These are phyloP conservation scores for Peucedramus taeniatus DNA, from an alignment of 2,113 vertebrate species.

Conservation along the genomic window DNA sequence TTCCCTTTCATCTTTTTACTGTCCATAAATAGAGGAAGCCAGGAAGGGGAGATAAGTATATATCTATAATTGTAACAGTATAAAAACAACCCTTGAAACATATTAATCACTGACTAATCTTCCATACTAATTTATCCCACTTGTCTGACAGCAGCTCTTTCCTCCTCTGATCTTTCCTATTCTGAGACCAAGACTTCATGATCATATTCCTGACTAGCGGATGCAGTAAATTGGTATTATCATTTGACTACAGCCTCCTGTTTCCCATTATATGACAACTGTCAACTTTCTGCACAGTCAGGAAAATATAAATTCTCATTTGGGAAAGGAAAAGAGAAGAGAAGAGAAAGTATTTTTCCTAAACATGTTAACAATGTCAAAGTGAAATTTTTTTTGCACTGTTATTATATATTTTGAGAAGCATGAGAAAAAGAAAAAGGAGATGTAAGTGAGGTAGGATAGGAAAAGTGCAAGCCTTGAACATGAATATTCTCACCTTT, in stretches of 20 bases:
- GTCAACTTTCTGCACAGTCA: background rate
- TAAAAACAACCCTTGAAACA: conserved; percentile 51
- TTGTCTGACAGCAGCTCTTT: conserved; percentile 43
- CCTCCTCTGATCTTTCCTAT: conserved; percentile 45
- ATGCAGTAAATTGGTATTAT: conserved; percentile 13
- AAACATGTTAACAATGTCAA: background rate
- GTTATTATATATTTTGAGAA: background rate
- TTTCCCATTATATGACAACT: conserved; percentile 1
- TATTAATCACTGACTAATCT: conserved; percentile 64
- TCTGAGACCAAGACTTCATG: conserved; percentile 26
- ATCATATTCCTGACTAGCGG: conserved; percentile 22
- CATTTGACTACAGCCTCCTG: conserved; percentile 25
- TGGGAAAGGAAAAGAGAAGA: background rate
- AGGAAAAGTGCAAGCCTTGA: background rate
- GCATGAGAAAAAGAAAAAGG: background rate
- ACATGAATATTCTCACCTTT: background rate
- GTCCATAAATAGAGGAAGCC: conserved; percentile 50
- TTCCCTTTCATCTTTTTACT: conserved; percentile 29
- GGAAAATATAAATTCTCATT: background rate
- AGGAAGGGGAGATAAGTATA: conserved; percentile 51
- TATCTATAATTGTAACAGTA: conserved; percentile 50
- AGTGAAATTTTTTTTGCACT: background rate
- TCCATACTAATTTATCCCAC: conserved; percentile 49
- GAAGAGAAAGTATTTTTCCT: background rate
- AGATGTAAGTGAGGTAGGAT: background rate